Percentiles rank a stretch among this genome's conserved stretches.
phyloP scores from a whole-genome alignment of 2,888 invertebrate species.

The Sarcophaga subvicina region DNA sequence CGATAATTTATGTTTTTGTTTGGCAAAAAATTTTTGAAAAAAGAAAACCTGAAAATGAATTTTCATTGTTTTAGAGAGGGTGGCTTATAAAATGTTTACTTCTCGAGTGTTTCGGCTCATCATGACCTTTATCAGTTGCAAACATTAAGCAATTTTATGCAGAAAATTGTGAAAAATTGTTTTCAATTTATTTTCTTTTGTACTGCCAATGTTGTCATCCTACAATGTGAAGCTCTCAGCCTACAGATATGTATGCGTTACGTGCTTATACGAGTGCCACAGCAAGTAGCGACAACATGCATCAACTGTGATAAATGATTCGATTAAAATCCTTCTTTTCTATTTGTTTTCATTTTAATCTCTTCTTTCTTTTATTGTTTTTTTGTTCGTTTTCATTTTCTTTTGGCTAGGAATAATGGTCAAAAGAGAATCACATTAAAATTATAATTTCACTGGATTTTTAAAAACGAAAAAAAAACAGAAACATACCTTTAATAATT shows the following conservation, averaged over 20 bases:
- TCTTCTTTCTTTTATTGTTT: neutral
- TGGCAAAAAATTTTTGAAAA: no score
- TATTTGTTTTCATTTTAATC: neutral
- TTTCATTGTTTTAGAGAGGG: no score
- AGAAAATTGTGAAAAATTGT: neutral
- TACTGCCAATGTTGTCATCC: no score
- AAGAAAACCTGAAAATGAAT: no score
- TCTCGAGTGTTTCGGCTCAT: neutral
- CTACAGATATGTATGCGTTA: no score
- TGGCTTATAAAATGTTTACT: neutral
- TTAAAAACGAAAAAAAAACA: neutral
- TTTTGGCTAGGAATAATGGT: neutral
- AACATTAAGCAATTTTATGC: neutral
- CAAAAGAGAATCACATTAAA: slow-evolving; percentile 35
- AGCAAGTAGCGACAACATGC: no score
- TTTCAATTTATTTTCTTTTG: neutral
- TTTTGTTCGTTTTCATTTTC: neutral
- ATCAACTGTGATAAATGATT: neutral
- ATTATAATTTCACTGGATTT: slow-evolving; percentile 38
- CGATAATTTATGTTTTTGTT: no score
- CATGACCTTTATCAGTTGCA: neutral
- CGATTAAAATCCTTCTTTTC: neutral
- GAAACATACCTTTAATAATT: neutral
- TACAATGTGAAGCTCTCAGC: no score
- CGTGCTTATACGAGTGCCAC: no score